Conservation (phyloP, 2,888 invertebrate genomes). For the Meiosimyza decipiens region DNA sequence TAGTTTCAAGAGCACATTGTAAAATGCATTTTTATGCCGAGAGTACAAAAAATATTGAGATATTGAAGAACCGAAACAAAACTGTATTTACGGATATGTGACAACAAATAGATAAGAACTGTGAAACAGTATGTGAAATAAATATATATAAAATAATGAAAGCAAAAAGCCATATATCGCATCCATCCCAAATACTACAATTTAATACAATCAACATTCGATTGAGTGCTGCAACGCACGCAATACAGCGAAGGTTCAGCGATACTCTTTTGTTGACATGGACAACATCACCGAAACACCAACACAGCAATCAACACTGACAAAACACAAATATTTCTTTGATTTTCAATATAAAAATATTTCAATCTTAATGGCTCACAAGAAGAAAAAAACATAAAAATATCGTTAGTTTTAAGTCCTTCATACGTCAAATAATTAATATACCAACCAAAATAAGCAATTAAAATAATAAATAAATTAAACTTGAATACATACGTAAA, state of each 20-base stretch:
- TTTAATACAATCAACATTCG: neutral
- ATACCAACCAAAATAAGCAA: constrained; percentile 26
- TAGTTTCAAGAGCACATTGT: constrained; percentile 59
- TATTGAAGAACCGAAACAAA: constrained; percentile 4
- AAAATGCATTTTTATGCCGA: constrained; percentile 64
- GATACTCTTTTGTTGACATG: no score
- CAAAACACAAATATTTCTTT: neutral
- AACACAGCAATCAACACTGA: constrained; percentile 22
- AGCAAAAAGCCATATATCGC: constrained; percentile 27
- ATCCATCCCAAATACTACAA: constrained; percentile 33
- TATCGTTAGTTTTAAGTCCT: neutral
- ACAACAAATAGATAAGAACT: neutral
- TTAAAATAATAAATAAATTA: neutral
- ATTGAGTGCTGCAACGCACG: neutral
- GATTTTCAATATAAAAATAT: neutral
- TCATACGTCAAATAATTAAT: no score
- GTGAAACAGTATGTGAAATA: neutral
- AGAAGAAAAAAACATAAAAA: neutral
- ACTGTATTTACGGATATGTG: neutral
- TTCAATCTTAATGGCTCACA: neutral
- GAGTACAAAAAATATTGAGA: constrained; percentile 57
- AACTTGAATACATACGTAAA: neutral
- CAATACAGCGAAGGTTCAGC: no score
- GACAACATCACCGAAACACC: constrained; percentile 12
- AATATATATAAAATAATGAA: neutral